Percentiles rank a stretch among this genome's conserved stretches.
phyloP scores from a whole-genome alignment of 1,140 invertebrate genomes.

The Bemisia tabaci region DNA sequence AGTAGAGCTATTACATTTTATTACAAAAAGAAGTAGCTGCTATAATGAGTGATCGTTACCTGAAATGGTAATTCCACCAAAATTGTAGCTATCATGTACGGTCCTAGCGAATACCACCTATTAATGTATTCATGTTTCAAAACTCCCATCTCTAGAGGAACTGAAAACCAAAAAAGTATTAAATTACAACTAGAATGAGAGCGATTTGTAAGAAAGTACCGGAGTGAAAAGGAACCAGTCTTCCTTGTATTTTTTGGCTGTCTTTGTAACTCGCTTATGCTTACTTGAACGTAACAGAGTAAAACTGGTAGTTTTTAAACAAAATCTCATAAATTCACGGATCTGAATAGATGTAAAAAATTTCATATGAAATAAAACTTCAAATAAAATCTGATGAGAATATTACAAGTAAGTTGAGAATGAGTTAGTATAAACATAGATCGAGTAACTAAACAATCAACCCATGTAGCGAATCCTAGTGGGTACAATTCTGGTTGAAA shows the following conservation, averaged over 20 bases:
- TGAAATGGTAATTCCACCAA: slow-evolving; percentile 89
- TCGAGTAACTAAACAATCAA: too few species aligned
- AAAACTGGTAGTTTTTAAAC: slow-evolving; percentile 6
- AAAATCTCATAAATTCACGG: too few species aligned
- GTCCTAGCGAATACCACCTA: slow-evolving; percentile 81
- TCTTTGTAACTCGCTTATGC: too few species aligned
- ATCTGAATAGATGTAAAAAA: too few species aligned
- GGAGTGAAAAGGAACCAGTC: slow-evolving; percentile 3
- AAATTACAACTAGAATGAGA: neutral
- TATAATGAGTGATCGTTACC: slow-evolving; percentile 36
- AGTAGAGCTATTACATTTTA: too few species aligned
- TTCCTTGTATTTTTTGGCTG: too few species aligned
- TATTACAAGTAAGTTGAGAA: too few species aligned
- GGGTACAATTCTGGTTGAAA: too few species aligned
- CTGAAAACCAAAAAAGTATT: slow-evolving; percentile 26
- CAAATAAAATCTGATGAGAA: too few species aligned
- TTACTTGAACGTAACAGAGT: slow-evolving; percentile 10
- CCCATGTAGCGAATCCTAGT: too few species aligned
- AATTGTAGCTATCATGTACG: slow-evolving; percentile 78
- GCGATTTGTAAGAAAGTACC: neutral
- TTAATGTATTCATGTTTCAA: slow-evolving; percentile 84
- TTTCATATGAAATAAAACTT: too few species aligned
- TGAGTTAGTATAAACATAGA: too few species aligned
- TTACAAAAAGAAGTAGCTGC: neutral
- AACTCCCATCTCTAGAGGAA: slow-evolving; percentile 74